Conservation (phyloP, 2,888 invertebrate genomes). For the Catocala nupta region DNA sequence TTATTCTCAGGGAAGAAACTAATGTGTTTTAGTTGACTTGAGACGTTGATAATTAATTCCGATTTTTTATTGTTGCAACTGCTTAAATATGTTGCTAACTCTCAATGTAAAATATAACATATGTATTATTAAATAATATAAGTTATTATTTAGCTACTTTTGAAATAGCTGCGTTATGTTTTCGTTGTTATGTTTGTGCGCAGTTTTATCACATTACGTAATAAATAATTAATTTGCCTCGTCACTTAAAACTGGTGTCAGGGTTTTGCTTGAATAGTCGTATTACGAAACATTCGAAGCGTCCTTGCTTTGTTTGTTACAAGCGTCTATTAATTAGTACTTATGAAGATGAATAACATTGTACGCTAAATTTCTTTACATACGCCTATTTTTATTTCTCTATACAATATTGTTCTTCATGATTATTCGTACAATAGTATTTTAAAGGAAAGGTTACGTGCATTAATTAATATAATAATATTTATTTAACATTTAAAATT, state of each 20-base stretch:
- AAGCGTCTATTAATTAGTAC: slow-evolving; percentile 34
- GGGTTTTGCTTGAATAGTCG: slow-evolving; percentile 46
- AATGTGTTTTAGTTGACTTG: too few relatives aligned
- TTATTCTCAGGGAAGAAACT: neutral
- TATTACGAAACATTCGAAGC: slow-evolving; percentile 42
- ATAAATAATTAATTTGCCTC: slow-evolving; percentile 36
- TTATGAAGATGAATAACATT: slow-evolving; percentile 26
- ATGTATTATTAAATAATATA: too few relatives aligned
- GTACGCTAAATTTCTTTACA: neutral
- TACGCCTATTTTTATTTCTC: slow-evolving; percentile 26
- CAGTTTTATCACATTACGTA: slow-evolving; percentile 19
- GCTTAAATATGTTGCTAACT: too few relatives aligned
- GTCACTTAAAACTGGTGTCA: slow-evolving; percentile 45
- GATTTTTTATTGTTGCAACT: too few relatives aligned
- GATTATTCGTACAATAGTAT: slow-evolving; percentile 30
- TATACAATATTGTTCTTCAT: slow-evolving; percentile 32
- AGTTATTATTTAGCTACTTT: too few relatives aligned
- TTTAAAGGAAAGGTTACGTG: slow-evolving; percentile 23
- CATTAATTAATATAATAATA: slow-evolving; percentile 28
- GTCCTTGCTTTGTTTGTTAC: slow-evolving; percentile 55
- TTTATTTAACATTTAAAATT: neutral
- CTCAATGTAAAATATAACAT: too few relatives aligned
- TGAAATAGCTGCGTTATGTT: neutral
- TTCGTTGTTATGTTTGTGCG: slow-evolving; percentile 11
- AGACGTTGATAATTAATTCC: too few relatives aligned